Conservation (phyloP, 2,113 vertebrate genomes). For the Oryzias javanicus region DNA sequence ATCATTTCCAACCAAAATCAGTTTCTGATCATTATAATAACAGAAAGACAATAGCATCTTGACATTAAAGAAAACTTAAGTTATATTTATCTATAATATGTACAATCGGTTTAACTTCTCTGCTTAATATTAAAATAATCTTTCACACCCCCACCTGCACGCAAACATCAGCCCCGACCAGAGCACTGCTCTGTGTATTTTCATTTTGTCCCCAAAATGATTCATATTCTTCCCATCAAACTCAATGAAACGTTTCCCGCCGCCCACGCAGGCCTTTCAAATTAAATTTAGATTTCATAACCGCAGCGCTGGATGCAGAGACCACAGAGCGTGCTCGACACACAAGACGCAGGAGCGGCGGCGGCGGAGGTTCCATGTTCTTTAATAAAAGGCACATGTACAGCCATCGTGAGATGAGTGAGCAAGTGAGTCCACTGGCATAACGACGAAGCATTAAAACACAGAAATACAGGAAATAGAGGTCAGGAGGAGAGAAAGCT, state of each 20-base stretch:
- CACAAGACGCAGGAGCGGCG: constrained; percentile 13
- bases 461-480: constrained; percentile 72
- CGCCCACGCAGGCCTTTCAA: constrained; percentile 24
- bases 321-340: constrained; percentile 24
- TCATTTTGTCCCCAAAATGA: constrained; percentile 35
- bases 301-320: constrained; percentile 34
- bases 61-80: too few species aligned
- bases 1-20: too few species aligned
- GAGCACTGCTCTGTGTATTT: constrained; percentile 30
- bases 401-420: constrained; percentile 78
- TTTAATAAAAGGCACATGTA: constrained; percentile 81
- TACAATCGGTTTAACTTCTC: constrained; percentile 3
- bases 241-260: constrained; percentile 53
- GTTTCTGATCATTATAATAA: too few species aligned
- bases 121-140: constrained; percentile 3
- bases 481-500: constrained; percentile 73
- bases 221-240: constrained; percentile 30
- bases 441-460: constrained; percentile 74
- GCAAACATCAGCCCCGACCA: constrained; percentile 11
- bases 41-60: too few species aligned
- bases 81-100: constrained; percentile 2
- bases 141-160: constrained; percentile 13
- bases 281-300: constrained; percentile 59
- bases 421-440: constrained; percentile 76
- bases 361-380: constrained; percentile 66